A percentile compares a stretch with the other conserved stretches of the same genome.
These are phyloP conservation scores for Potamilus streckersoni DNA, from an alignment of 1,140 invertebrate species.

Conservation along the genomic window DNA sequence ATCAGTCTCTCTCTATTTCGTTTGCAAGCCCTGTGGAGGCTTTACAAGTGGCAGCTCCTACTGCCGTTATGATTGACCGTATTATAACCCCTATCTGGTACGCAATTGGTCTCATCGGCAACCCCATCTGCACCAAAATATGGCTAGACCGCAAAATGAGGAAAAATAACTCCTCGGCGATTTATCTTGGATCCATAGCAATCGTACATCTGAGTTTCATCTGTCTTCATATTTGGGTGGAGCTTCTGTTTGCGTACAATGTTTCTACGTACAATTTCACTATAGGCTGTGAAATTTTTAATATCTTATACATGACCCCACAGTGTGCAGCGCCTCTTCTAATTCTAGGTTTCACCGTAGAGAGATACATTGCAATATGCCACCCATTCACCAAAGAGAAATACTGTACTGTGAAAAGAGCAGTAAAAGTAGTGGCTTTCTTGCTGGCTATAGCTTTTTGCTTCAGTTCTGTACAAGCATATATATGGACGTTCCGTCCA, in stretches of 20 bases:
- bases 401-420: slow-evolving; percentile 81
- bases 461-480: slow-evolving; percentile 28
- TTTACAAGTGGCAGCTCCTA: slow-evolving; percentile 33
- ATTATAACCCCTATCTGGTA: slow-evolving; percentile 53
- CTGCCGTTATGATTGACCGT: slow-evolving; percentile 40
- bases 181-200: slow-evolving; percentile 61
- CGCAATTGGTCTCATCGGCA: slow-evolving; percentile 59
- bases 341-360: slow-evolving; percentile 82
- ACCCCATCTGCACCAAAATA: slow-evolving; percentile 54
- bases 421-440: slow-evolving; percentile 73
- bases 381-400: slow-evolving; percentile 80
- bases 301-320: slow-evolving; percentile 35
- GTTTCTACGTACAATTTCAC: slow-evolving; percentile 30
- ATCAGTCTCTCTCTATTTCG: too few species aligned
- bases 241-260: slow-evolving; percentile 46
- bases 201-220: slow-evolving; percentile 58
- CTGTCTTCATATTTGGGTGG: slow-evolving; percentile 48
- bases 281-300: slow-evolving; percentile 40
- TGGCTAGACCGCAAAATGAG: slow-evolving; percentile 57
- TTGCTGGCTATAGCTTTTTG: slow-evolving; percentile 16
- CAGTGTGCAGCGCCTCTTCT: slow-evolving; percentile 42
- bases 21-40: too few species aligned
- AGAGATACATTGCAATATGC: slow-evolving; percentile 83
- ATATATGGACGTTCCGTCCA: slow-evolving; percentile 27
- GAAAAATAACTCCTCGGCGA: slow-evolving; percentile 57